Evolutionary conservation across 1,140 invertebrate genomes (phyloP).

Genomic region (Lasaia peninsularis): DNA sequence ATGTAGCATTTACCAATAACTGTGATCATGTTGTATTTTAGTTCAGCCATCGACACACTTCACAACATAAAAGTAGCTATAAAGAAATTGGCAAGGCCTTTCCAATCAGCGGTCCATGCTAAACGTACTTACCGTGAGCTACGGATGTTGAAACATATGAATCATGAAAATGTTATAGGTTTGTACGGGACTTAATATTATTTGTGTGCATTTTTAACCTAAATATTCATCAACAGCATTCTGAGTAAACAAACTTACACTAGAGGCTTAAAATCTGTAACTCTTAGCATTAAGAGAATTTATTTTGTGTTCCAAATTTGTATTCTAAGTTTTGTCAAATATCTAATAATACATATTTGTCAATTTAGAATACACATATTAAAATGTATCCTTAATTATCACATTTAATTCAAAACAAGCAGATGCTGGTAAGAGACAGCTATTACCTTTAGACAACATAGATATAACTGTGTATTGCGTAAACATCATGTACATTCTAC

Average conservation of each 20-base stretch:
- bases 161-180: slow-evolving; percentile 98
- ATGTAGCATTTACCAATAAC: too few species aligned
- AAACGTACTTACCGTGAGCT: slow-evolving; percentile 98
- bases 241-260: too few species aligned
- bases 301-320: too few species aligned
- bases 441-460: background rate
- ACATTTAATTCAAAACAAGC: too few species aligned
- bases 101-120: slow-evolving; percentile 98
- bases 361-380: too few species aligned
- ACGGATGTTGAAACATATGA: slow-evolving; percentile 97
- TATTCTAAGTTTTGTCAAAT: too few species aligned
- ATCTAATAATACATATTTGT: too few species aligned
- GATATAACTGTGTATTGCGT: background rate
- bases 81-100: slow-evolving; percentile 97
- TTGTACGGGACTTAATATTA: slow-evolving; percentile 14
- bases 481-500: too few species aligned
- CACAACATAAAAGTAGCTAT: slow-evolving; percentile 95
- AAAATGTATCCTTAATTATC: too few species aligned
- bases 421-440: too few species aligned
- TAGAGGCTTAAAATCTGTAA: too few species aligned
- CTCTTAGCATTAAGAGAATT: too few species aligned
- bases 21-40: slow-evolving; percentile 64
- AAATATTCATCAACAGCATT: background rate
- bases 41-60: slow-evolving; percentile 87
- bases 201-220: background rate